Evolutionary conservation across 2,797 vertebrate species (phyloP).

Genomic region (Apogon hyalosoma): DNA sequence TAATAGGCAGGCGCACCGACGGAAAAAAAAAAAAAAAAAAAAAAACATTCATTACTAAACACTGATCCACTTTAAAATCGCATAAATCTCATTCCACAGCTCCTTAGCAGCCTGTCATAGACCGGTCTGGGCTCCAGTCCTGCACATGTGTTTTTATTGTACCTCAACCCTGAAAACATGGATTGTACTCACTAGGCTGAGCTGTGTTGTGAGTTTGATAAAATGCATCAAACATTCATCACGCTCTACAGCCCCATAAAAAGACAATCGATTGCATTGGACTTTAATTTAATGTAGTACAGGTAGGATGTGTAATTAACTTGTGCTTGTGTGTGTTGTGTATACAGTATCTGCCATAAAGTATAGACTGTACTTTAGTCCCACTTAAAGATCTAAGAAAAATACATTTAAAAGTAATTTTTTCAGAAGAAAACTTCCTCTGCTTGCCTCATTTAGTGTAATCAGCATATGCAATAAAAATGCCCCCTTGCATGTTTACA

Average conservation of each 20-base stretch:
- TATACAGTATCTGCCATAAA: too few relatives aligned
- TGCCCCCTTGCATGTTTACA: too few relatives aligned
- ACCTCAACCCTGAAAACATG: background rate
- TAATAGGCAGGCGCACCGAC: constrained; percentile 72
- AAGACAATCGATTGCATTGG: too few relatives aligned
- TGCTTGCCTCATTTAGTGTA: too few relatives aligned
- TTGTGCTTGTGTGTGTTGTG: too few relatives aligned
- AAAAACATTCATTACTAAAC: constrained; percentile 74
- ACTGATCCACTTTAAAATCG: constrained; percentile 73
- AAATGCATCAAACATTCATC: background rate
- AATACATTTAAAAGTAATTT: too few relatives aligned
- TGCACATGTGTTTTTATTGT: constrained; percentile 1
- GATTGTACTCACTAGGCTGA: background rate
- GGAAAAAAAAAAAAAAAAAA: background rate
- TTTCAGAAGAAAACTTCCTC: too few relatives aligned
- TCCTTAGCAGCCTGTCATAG: constrained; percentile 15
- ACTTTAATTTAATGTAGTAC: too few relatives aligned
- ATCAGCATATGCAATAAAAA: too few relatives aligned
- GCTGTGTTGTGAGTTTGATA: background rate
- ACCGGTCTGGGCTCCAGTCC: background rate
- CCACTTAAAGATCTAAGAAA: too few relatives aligned
- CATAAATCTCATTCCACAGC: constrained; percentile 56
- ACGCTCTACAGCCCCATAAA: background rate
- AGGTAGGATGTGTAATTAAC: too few relatives aligned
- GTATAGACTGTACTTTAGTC: too few relatives aligned